Evolutionary conservation across 2,888 invertebrate species (phyloP).

Genomic region (Oscheius sp.): DNA sequence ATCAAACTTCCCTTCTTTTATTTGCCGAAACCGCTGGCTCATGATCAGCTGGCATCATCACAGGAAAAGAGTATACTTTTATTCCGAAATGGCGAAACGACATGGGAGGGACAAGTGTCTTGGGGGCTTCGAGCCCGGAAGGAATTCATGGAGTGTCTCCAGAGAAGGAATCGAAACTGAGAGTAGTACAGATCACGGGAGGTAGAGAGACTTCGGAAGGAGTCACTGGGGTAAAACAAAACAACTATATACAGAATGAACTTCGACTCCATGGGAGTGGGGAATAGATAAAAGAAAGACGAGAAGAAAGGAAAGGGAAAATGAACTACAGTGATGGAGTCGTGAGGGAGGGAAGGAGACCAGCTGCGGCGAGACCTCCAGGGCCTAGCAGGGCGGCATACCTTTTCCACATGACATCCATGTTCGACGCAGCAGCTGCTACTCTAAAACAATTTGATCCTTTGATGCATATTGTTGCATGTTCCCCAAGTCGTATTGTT

Average conservation of each 20-base stretch:
- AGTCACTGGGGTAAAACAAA: conserved; percentile 1
- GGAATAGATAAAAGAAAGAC: conserved; percentile 16
- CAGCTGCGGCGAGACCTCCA: conserved; percentile 57
- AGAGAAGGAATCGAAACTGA: conserved; percentile 7
- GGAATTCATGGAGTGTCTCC: conserved; percentile 2
- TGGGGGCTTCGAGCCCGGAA: conserved; percentile 25
- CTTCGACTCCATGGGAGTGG: conserved; percentile 23
- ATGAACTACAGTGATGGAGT: conserved; percentile 9
- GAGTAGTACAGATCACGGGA: conserved; percentile 20
- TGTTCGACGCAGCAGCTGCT: conserved; percentile 47
- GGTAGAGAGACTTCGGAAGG: conserved; percentile 23
- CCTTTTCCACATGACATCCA: conserved; percentile 63
- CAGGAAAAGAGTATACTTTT: not conserved
- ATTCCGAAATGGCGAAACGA: conserved; percentile 5
- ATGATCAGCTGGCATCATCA: too few species aligned
- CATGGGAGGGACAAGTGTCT: not conserved
- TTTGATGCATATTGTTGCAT: too few species aligned
- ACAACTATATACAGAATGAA: conserved; percentile 12
- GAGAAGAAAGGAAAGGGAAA: not conserved
- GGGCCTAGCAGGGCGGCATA: conserved; percentile 64
- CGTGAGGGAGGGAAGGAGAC: conserved; percentile 44
- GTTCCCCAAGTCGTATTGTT: conserved; percentile 11
- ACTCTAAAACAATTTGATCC: conserved; percentile 36
- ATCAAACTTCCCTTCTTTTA: not conserved
- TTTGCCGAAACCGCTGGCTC: not conserved